Percentiles rank a stretch among this genome's conserved stretches.
Conservation (phyloP, 2,888 invertebrate genomes). For the Oxyscelio sp. region DNA sequence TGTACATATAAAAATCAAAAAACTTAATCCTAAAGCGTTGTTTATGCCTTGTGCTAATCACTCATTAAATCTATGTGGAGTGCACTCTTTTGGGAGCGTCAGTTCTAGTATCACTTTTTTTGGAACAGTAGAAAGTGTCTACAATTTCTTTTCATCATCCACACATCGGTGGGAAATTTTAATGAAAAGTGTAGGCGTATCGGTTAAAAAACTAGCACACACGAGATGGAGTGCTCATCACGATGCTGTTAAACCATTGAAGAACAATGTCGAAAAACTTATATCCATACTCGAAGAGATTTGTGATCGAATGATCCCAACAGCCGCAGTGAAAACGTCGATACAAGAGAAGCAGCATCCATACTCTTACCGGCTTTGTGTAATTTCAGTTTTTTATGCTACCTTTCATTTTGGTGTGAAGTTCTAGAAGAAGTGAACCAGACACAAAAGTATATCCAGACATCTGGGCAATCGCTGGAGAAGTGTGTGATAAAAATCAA, state of each 20-base stretch:
- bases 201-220: too few relatives aligned
- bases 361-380: slow-evolving; percentile 13
- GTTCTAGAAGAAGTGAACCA: slow-evolving; percentile 3
- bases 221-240: slow-evolving; percentile 17
- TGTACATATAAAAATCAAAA: too few relatives aligned
- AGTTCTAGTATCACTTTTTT: slow-evolving; percentile 71
- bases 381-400: slow-evolving; percentile 19
- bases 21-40: too few relatives aligned
- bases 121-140: slow-evolving; percentile 68
- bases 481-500: slow-evolving; percentile 1
- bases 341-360: slow-evolving; percentile 10
- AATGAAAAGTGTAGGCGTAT: too few relatives aligned
- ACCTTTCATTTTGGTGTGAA: slow-evolving; percentile 8
- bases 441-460: slow-evolving; percentile 9
- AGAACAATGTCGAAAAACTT: too few relatives aligned
- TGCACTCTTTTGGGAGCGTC: too few relatives aligned
- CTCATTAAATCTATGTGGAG: too few relatives aligned
- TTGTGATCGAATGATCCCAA: too few relatives aligned
- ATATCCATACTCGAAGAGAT: too few relatives aligned
- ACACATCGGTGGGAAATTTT: slow-evolving; percentile 62
- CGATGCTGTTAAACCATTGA: slow-evolving; percentile 10
- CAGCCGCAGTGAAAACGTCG: too few relatives aligned
- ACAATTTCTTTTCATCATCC: slow-evolving; percentile 55
- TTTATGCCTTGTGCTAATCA: too few relatives aligned
- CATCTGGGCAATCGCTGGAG: not conserved